These are phyloP conservation scores for Agrotis ipsilon DNA, from an alignment of 2,888 invertebrate species.

Conservation along the genomic window DNA sequence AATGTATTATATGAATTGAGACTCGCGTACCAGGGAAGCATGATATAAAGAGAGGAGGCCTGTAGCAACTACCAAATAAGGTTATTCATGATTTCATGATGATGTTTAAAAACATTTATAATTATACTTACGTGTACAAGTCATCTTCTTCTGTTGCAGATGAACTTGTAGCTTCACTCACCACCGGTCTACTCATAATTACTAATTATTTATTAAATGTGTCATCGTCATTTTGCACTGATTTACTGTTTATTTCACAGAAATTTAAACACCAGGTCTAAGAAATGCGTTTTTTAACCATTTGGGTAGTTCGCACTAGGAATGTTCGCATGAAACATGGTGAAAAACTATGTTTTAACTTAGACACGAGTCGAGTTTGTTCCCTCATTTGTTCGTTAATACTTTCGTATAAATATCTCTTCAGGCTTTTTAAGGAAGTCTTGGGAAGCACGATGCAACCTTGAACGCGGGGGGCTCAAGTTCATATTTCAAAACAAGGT, in stretches of 20 bases:
- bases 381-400: constrained; percentile 38
- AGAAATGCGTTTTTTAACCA: constrained; percentile 1
- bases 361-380: constrained; percentile 16
- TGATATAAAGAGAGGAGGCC: background rate
- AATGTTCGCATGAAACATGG: constrained; percentile 6
- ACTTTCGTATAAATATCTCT: constrained; percentile 74
- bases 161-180: constrained; percentile 81
- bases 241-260: constrained; percentile 14
- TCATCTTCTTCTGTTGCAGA: constrained; percentile 81
- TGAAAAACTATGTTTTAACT: constrained; percentile 8
- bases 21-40: background rate
- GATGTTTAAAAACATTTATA: too few species aligned
- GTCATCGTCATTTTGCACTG: constrained; percentile 29
- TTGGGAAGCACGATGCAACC: constrained; percentile 41
- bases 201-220: constrained; percentile 36
- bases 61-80: background rate
- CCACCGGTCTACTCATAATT: constrained; percentile 79
- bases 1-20: too few species aligned
- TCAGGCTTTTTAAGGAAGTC: constrained; percentile 64
- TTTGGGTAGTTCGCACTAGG: constrained; percentile 21
- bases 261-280: constrained; percentile 2
- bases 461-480: constrained; percentile 47
- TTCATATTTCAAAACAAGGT: background rate
- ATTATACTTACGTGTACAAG: constrained; percentile 84
- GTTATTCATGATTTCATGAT: too few species aligned